Base-by-base conservation (phyloP, 2,113 vertebrate species). In the Glaucomys volans region DNA sequence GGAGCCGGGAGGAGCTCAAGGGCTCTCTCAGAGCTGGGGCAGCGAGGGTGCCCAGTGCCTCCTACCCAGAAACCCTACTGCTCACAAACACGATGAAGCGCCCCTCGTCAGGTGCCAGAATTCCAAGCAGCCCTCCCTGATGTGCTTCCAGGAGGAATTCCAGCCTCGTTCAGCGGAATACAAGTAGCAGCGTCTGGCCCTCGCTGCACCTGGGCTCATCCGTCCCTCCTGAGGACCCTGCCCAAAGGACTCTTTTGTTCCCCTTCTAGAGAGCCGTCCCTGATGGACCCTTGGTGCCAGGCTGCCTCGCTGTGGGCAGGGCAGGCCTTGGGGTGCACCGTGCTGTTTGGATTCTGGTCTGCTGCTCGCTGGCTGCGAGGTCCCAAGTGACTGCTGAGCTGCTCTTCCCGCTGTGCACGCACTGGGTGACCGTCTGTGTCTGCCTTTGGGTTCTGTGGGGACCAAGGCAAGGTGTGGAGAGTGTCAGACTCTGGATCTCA, bases 381-480 rank as follows among this genome's bases (percentile, higher is more conserved):
- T 13, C 17, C 12, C 11, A 4, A 12, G 6, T 3, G 18, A n/a
- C 18, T 14, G 2, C 11, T 13, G 17, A 22, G 17, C 1, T 42
- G 12, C 50, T 32, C 22, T 20, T 6, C 35, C 8, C 9, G 1
- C 2, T 20, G 4, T 42, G 37, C 3, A 4, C 0, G 14, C 8
- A 32, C 2, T 4, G 44, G 28, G 47, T 4, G 11, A 12, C 11
- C 7, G 1, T 6, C 13, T 8, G 18, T 2, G 28, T 16, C 57
- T 24, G 24, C 57, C 54, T 11, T 5, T 1, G 14, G 42, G 2
- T 69, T 1, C n/a, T 2, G 32, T 42, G 59, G 40, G 22, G 72
- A 40, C 32, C 28, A 8, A 3, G 16, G 14, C n/a, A 5, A 3
- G 11, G 35, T 1, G 0, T 1, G 5, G 10, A 2, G 14, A 35